Base-by-base conservation (phyloP, 2,797 vertebrate genomes). In the Nyctibius grandis region DNA sequence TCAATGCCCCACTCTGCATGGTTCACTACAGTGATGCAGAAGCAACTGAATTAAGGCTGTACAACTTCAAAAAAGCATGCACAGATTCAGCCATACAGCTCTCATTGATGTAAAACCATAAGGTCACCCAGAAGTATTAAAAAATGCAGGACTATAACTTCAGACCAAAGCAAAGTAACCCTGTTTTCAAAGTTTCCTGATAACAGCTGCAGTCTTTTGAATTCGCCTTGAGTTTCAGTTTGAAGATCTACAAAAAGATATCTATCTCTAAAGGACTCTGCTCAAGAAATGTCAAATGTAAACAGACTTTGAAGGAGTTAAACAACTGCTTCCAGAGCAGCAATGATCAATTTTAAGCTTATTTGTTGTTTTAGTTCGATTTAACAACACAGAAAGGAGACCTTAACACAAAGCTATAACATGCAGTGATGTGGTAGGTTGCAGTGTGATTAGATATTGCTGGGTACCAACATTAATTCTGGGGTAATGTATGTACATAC, bases 231-330 rank as follows among this genome's bases (percentile, higher is more conserved):
- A 94, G 95, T 96, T 95, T 73, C 91, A 74, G 88, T 91, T 72
- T 94, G 94, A 97, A 90, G 90, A 95, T 88, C 89, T 95, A 95
- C 95, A 97, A 93, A 97, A 95, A 96, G 95, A 95, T 95, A 77
- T 2, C 70, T 94, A 91, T 96, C 96, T 93, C 80, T 53, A 91
- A 95, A 95, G 63, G 67, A 60, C 76, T 65, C 89, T 76, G 68
- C 85, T 91, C 59, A 48, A 85, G 77, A 97, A 97, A 97, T 96
- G 96, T 95, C 95, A 96, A 85, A 94, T 1, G 7, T 81, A 96
- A 97, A 96, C 84, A 96, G 83, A 93, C 95, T 96, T 97, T 96
- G 94, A 96, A 91, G 77, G 93, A 96, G 86, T 91, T 93, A 87
- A 95, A 92, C 77, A 91, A 94, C 91, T 47, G 68, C 77, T 95